phyloP scores from a whole-genome alignment of 1,140 invertebrate genomes.

The Periplaneta americana region DNA sequence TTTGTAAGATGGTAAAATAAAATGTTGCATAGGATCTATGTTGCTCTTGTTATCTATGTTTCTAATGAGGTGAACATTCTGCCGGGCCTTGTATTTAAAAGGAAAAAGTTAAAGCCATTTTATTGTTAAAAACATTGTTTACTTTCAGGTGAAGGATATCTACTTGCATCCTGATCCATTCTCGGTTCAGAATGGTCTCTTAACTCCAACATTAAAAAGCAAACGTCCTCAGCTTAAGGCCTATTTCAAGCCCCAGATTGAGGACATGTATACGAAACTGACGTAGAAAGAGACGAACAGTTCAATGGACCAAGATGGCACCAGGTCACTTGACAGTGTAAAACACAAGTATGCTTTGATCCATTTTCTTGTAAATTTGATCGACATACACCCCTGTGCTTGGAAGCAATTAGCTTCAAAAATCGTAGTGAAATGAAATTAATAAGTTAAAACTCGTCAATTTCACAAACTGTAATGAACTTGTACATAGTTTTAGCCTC shows the following conservation, averaged over 20 bases:
- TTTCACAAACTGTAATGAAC: neutral
- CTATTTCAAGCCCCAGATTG: constrained; percentile 85
- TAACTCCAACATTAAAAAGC: constrained; percentile 95
- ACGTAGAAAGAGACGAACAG: constrained; percentile 26
- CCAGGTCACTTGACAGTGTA: neutral
- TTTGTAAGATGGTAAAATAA: no score
- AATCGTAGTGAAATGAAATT: neutral
- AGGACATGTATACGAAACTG: constrained; percentile 77
- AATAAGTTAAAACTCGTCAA: neutral
- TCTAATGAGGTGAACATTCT: no score
- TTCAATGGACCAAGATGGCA: no score
- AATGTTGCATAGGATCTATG: no score
- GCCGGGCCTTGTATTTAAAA: no score
- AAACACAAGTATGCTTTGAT: neutral
- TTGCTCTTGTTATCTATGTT: no score
- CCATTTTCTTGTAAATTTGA: neutral
- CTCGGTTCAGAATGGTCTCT: constrained; percentile 91
- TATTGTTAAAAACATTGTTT: no score
- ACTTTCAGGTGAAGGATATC: constrained; percentile 86
- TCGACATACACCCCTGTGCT: neutral
- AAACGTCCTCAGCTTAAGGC: constrained; percentile 86
- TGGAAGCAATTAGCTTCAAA: neutral
- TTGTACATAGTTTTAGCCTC: neutral
- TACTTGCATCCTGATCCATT: constrained; percentile 91
- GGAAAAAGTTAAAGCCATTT: no score